Evolutionary conservation across 2,797 vertebrate genomes (phyloP).

Genomic region (Otolemur crassicaudatus): DNA sequence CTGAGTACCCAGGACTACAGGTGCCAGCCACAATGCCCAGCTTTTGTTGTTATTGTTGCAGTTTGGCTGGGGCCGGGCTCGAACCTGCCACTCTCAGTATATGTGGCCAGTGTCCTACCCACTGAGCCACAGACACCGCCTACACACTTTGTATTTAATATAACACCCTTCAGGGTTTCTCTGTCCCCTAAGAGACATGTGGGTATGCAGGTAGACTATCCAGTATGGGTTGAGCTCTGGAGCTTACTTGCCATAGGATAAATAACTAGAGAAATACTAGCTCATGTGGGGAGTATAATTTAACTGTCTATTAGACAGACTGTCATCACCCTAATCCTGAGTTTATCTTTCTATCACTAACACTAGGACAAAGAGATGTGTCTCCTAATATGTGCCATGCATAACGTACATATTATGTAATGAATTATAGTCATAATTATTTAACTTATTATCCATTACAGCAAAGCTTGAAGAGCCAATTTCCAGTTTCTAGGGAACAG

Average conservation of each 20-base stretch:
- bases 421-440: conserved; percentile 41
- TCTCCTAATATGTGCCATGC: background rate
- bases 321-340: background rate
- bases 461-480: background rate
- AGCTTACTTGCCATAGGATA: background rate
- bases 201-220: background rate
- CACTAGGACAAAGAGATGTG: background rate
- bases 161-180: background rate
- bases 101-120: too few species aligned
- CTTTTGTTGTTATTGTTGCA: too few species aligned
- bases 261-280: background rate
- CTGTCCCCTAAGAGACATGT: conserved; percentile 21
- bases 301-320: background rate
- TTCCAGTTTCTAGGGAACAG: conserved; percentile 12
- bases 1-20: too few species aligned
- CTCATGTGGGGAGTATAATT: background rate
- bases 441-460: conserved; percentile 26
- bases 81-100: too few species aligned
- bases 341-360: background rate
- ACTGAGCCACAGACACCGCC: too few species aligned
- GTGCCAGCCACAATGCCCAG: too few species aligned
- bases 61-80: too few species aligned
- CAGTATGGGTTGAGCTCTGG: background rate
- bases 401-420: background rate
- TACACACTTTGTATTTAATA: background rate